Conservation (phyloP, 2,797 vertebrate genomes). For the Caiman crocodilus region DNA sequence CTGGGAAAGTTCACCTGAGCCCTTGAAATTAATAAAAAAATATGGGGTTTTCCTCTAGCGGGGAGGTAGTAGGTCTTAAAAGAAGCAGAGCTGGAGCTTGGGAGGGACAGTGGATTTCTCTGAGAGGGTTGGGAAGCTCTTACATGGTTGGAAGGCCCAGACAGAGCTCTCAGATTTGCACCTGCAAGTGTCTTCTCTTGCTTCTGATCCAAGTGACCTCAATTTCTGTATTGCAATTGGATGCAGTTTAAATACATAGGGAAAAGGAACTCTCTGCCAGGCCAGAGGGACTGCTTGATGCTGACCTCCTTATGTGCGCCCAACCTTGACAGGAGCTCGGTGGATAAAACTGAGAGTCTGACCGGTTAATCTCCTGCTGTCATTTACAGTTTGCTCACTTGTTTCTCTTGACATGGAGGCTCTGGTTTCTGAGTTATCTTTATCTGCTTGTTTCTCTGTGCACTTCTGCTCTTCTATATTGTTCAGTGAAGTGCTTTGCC, state of each 20-base stretch:
- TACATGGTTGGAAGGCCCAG: neutral
- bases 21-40: neutral
- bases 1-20: neutral
- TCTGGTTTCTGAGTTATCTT: too few relatives aligned
- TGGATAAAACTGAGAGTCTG: neutral
- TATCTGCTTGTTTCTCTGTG: neutral
- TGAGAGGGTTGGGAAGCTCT: neutral
- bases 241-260: neutral
- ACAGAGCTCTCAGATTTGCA: neutral
- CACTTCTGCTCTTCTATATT: neutral
- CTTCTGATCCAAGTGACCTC: neutral
- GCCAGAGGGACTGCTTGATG: neutral
- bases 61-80: neutral
- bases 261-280: neutral
- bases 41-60: neutral
- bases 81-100: neutral
- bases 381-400: neutral
- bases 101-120: fast-evolving
- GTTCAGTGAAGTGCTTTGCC: neutral
- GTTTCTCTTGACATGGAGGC: neutral
- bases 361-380: neutral
- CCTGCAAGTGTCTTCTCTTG: neutral
- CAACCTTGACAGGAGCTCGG: neutral
- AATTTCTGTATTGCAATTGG: neutral
- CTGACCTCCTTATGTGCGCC: neutral